phyloP scores from a whole-genome alignment of 2,797 vertebrate species.

The Peromyscus eremicus region DNA sequence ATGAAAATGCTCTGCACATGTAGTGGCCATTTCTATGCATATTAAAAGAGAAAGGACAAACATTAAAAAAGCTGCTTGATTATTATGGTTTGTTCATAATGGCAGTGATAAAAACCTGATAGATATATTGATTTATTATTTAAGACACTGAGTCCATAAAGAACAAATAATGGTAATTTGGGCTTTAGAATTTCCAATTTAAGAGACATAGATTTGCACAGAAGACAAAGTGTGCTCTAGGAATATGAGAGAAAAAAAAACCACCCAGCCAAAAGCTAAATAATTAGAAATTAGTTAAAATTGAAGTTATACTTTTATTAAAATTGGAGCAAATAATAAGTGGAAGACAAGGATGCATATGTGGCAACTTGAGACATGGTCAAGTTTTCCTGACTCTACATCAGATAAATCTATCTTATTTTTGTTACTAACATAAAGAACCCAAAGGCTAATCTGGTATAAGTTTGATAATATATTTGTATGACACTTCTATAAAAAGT shows the following conservation, averaged over 20 bases:
- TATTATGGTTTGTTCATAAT: constrained; percentile 11
- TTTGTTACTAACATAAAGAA: not conserved
- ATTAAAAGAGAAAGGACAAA: not conserved
- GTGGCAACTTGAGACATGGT: not conserved
- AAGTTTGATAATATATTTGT: not conserved
- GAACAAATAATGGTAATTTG: not conserved
- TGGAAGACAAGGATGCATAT: not conserved
- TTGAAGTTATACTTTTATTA: not conserved
- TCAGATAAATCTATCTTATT: not conserved
- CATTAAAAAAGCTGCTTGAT: not conserved
- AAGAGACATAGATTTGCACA: not conserved
- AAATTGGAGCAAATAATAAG: not conserved
- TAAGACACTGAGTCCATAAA: not conserved
- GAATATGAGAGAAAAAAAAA: not conserved
- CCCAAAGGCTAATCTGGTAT: not conserved
- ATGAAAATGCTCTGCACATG: not conserved
- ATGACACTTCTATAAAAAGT: not conserved
- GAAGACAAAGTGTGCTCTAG: not conserved
- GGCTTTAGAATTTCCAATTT: not conserved
- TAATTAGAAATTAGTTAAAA: not conserved
- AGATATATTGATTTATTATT: not conserved
- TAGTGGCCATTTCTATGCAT: not conserved
- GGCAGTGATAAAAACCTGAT: not conserved
- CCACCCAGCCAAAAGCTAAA: not conserved
- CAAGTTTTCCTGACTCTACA: not conserved